These are phyloP conservation scores for Hozukius guyotensis DNA, from an alignment of 2,797 vertebrate species.

Conservation along the genomic window DNA sequence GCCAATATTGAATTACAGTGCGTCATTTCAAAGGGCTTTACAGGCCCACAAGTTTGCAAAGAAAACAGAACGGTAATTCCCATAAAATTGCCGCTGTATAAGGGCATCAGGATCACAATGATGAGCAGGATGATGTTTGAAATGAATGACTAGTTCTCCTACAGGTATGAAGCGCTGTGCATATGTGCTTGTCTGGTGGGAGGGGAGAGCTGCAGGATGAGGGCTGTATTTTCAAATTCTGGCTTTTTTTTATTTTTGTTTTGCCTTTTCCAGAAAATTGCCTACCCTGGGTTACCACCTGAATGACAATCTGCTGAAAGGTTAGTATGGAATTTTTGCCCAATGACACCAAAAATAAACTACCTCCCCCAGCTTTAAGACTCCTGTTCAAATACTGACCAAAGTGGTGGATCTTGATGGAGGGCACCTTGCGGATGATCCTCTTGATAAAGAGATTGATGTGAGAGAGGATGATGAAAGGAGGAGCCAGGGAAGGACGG, in stretches of 20 bases:
- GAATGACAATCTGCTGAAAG: neutral
- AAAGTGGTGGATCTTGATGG: constrained; percentile 84
- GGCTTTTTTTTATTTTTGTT: neutral
- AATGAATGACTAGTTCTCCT: neutral
- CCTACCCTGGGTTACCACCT: neutral
- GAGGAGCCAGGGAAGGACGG: constrained; percentile 88
- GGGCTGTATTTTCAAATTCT: neutral
- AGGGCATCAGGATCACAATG: neutral
- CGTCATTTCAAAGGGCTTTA: neutral
- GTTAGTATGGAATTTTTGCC: neutral
- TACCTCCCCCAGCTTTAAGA: neutral
- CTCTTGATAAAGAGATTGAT: constrained; percentile 85
- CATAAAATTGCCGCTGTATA: neutral
- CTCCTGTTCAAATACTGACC: constrained; percentile 77
- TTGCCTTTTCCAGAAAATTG: neutral
- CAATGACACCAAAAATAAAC: neutral
- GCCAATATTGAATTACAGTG: neutral
- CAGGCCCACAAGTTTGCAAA: no score
- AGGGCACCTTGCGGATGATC: constrained; percentile 72
- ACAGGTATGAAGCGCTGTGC: neutral
- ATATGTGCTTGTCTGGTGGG: neutral
- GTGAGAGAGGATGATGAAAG: constrained; percentile 91
- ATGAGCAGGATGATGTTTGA: neutral
- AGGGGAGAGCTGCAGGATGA: neutral
- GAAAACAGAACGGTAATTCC: neutral